Evolutionary conservation across 2,797 vertebrate species (phyloP), one percentile per base, ranked within the genome.

Genomic region (Meda fulgida): DNA sequence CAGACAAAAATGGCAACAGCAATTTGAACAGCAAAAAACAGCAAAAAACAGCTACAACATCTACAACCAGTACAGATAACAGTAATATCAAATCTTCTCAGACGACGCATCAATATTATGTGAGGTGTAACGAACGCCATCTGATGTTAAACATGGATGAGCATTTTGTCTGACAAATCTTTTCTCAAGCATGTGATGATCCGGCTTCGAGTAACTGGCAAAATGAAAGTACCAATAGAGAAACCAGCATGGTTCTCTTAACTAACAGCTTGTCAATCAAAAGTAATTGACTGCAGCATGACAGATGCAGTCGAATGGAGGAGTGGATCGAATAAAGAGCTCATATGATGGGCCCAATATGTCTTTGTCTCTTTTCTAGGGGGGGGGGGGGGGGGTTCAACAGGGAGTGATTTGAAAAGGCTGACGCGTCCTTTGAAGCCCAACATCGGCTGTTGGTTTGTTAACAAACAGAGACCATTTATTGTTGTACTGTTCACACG

Each of bases 221-320:
- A 79, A 65, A 23, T 78, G 16, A 88, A 80, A 53, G 71, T 36
- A 76, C 83, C 86, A 84, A 65, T 86, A 75, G 84, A 80, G 53
- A 46, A 84, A 86, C 34, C 85, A 84, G 88, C 84, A 83, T 85
- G 88, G 63, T 43, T 84, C 84, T 66, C 51, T 75, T 72, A 70
- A 65, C 58, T 69, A 89, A 84, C 79, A 53, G 66, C 86, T 89
- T 86, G 90, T 80, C 89, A 89, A 87, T 92, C 85, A 88, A 66
- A 40, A 67, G 78, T 86, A 89, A 91, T 18, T 91, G 92, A 93
- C 91, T 92, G 65, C 63, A 48, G 26, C 55, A 85, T 84, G 90
- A 90, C 81, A 86, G 70, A 51, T 51, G 71, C 80, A 60, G n/a
- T 1, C 73, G 58, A 85, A 86, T 83, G n/a, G 2, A 53, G 55